Percentiles rank a stretch among this genome's conserved stretches.
Evolutionary conservation across 2,113 vertebrate species (phyloP).

Genomic region (Collichthys lucidus): DNA sequence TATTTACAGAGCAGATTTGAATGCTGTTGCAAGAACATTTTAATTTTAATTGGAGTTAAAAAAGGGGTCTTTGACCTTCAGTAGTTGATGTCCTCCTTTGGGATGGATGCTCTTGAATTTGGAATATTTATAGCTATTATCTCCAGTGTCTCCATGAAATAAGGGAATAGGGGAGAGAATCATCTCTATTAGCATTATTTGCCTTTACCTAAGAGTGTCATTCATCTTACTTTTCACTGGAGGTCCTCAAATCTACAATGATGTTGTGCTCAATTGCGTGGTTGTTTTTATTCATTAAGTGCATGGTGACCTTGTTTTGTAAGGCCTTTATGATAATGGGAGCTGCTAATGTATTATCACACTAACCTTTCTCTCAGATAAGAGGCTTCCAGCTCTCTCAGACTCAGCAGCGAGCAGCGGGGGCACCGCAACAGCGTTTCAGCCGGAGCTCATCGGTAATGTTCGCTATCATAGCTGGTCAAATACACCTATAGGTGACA

Average conservation of each 20-base stretch:
- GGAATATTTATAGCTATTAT: not conserved
- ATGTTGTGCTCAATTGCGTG: not conserved
- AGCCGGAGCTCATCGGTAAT: not conserved
- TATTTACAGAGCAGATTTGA: not conserved
- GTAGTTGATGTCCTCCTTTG: not conserved
- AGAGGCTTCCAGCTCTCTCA: not conserved
- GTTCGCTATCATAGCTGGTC: not conserved
- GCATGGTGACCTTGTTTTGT: conserved; percentile 4
- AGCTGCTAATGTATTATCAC: conserved; percentile 12
- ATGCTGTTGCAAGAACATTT: not conserved
- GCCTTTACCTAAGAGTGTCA: not conserved
- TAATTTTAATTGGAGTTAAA: not conserved
- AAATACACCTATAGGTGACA: not conserved
- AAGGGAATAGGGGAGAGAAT: not conserved
- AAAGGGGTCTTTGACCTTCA: not conserved
- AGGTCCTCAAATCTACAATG: not conserved
- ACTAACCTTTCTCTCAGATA: not conserved
- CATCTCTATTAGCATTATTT: not conserved
- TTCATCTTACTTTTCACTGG: not conserved
- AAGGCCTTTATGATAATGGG: not conserved
- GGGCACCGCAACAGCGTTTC: not conserved
- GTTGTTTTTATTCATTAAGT: conserved; percentile 1
- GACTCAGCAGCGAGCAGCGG: not conserved
- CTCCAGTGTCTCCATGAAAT: not conserved
- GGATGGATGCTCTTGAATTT: not conserved